Base-by-base conservation (phyloP, 1,140 invertebrate species). In the Cotesia vestalis region DNA sequence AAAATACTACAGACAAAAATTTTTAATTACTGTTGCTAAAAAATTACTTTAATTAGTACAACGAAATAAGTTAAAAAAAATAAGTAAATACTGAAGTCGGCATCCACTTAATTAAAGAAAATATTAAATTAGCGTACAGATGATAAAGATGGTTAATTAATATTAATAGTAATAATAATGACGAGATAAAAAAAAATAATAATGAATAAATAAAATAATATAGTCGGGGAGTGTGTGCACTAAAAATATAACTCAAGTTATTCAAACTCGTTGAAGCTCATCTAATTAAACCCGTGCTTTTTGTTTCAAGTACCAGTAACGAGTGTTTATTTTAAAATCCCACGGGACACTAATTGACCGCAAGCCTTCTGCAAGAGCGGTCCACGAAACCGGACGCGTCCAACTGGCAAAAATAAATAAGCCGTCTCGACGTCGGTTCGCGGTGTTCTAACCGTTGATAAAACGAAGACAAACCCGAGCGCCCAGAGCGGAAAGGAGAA, bases 321-420 rank as follows among this genome's bases (percentile, higher is more conserved):
- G 79, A 81, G 77, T 83, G 78, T 83, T 83, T 83, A 79, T 80
- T 81, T 83, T 80, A 79, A 80, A 81, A 82, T 81, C 76, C 77
- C 74, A 66, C 67, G 69, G 73, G 74, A 66, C 36, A 71, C 78
- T 81, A 81, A 81, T 80, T 82, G 81, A 80, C 81, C 79, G 72
- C 78, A 77, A 78, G 78, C 67, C 76, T 73, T 69, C 70, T 69
- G 69, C 63, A 75, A 70, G 55, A 69, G 70, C 67, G 67, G 66
- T 73, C 57, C 69, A 70, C 64, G 66, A 62, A 73, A 68, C 71
- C 57, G 62, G 64, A 72, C 71, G 71, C 66, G 72, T 66, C 53
- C 71, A 69, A 66, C 60, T 64, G 75, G 66, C 66, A 77, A 78
- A 80, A 80, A 79, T 80, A 80, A 82, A 81, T 80, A 80, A 79